Evolutionary conservation across 2,888 invertebrate species (phyloP), one percentile per base, ranked within the genome.

Genomic region (Sinohyriopsis cumingii): DNA sequence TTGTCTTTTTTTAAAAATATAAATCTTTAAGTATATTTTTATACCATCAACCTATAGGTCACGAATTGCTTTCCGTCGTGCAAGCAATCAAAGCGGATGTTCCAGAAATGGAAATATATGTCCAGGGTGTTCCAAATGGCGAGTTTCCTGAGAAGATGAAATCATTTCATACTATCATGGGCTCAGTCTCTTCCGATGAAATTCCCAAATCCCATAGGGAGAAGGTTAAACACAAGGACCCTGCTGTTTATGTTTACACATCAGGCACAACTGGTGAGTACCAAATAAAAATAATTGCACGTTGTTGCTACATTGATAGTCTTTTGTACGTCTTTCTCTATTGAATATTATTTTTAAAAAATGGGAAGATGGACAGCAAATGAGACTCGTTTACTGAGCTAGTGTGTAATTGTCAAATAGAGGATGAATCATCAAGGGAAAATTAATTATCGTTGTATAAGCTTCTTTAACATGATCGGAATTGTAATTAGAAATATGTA

Each of bases 191-290:
- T 9, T 69, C 72, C 24, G 73, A 68, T 20, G 64, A 69, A 9
- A 65, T 82, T 9, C 77, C 75, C 54, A 72, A 69, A 63, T 63
- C 69, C 20, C 62, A 78, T 24, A 63, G 81, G 22, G 62, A 72
- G 67, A 69, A 72, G 15, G 56, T 82, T 59, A 73, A 73, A 5
- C 53, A 66, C 9, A 63, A 64, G 0, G 87, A 86, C 61, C 82
- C 88, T 4, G 91, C 97, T 66, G 92, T 97, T 55, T 98, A 97
- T 87, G 98, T 99, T 87, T 99, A 97, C 90, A 99, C 99, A 0
- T 98, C 98, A 55, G 88, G 88, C 22, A 88, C 87, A 28, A 87
- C 88, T 76, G 88, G 88, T 86, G 59, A 7, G 20, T 45, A 45
- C 45, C 12, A 45, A 45, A 33, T 33, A 45, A 45, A 45, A 12